Conservation (phyloP, 1,140 invertebrate species). For the Mya arenaria region DNA sequence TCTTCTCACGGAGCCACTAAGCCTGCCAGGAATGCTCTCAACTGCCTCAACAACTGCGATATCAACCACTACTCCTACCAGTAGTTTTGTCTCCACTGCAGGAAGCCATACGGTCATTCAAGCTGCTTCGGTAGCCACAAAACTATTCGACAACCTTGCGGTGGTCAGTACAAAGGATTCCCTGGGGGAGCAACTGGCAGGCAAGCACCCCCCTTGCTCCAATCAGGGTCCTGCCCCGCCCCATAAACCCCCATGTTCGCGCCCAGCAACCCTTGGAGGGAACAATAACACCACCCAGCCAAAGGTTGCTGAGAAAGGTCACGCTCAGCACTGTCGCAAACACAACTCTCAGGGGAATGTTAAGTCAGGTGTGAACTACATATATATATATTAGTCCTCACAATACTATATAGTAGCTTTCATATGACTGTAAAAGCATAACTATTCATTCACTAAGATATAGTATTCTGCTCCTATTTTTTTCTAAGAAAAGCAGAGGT, state of each 20-base stretch:
- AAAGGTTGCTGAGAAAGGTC: slow-evolving; percentile 46
- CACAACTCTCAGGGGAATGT: slow-evolving; percentile 48
- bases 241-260: slow-evolving; percentile 69
- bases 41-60: slow-evolving; percentile 56
- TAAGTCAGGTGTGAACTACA: slow-evolving; percentile 44
- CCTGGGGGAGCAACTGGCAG: slow-evolving; percentile 13
- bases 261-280: slow-evolving; percentile 73
- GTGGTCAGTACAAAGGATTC: slow-evolving; percentile 27
- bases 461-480: too few relatives aligned
- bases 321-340: slow-evolving; percentile 64
- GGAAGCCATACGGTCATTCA: slow-evolving; percentile 46
- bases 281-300: slow-evolving; percentile 68
- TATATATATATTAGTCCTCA: neutral
- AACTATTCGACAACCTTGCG: slow-evolving; percentile 44
- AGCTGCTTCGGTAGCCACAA: slow-evolving; percentile 29
- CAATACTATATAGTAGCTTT: too few relatives aligned
- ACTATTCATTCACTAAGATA: too few relatives aligned
- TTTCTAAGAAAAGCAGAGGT: too few relatives aligned
- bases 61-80: slow-evolving; percentile 62
- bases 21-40: slow-evolving; percentile 62
- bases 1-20: slow-evolving; percentile 66
- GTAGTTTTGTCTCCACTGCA: slow-evolving; percentile 67
- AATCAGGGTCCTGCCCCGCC: slow-evolving; percentile 20
- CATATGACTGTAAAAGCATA: too few relatives aligned
- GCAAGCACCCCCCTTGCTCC: slow-evolving; percentile 32